phyloP scores from a whole-genome alignment of 1,140 invertebrate species.

The Nomia melanderi region DNA sequence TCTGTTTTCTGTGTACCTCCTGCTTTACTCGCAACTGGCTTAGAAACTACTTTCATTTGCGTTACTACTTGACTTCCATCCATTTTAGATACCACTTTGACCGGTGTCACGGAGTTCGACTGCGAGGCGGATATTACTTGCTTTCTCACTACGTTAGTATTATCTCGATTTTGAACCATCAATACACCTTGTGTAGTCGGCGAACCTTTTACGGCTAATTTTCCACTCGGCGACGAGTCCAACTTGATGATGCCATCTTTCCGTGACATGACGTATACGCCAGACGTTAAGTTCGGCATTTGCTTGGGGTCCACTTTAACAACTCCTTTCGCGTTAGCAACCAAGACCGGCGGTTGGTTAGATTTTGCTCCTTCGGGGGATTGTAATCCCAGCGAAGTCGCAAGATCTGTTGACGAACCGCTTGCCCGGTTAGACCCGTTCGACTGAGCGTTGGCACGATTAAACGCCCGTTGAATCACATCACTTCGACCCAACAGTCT shows the following conservation, averaged over 20 bases:
- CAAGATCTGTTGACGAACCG: constrained; percentile 67
- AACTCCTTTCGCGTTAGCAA: constrained; percentile 87
- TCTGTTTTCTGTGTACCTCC: constrained; percentile 72
- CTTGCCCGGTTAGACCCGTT: constrained; percentile 75
- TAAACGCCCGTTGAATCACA: constrained; percentile 78
- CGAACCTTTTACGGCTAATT: constrained; percentile 77
- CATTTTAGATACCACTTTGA: constrained; percentile 78
- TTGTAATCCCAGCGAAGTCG: constrained; percentile 67
- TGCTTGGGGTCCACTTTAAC: constrained; percentile 88
- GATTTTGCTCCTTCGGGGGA: constrained; percentile 69
- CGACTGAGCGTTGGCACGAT: constrained; percentile 74
- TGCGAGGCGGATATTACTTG: constrained; percentile 73
- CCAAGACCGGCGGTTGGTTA: constrained; percentile 76
- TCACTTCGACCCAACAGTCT: constrained; percentile 74
- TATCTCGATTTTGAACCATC: constrained; percentile 78
- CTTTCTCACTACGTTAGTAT: constrained; percentile 73
- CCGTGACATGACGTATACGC: constrained; percentile 88
- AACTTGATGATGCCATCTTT: constrained; percentile 87
- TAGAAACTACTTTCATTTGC: constrained; percentile 78
- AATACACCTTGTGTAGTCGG: constrained; percentile 69
- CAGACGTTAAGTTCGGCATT: constrained; percentile 85
- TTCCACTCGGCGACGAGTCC: constrained; percentile 82
- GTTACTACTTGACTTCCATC: constrained; percentile 78
- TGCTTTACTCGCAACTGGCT: constrained; percentile 68
- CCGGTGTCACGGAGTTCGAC: constrained; percentile 74